Evolutionary conservation across 2,797 vertebrate genomes (phyloP).

Genomic region (Lophius americanus): DNA sequence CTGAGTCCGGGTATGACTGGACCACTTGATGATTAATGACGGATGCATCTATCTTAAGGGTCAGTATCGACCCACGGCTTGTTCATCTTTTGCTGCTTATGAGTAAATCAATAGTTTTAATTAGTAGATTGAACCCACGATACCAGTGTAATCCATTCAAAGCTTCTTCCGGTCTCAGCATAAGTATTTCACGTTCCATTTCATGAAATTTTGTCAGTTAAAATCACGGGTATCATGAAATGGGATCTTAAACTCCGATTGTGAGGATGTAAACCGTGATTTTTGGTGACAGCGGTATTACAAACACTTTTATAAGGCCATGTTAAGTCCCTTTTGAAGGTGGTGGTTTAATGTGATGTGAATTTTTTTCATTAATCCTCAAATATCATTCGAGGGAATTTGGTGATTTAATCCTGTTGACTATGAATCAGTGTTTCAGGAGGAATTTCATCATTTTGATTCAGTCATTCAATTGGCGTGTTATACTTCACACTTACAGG

Average conservation of each 20-base stretch:
- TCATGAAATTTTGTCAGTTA: constrained; percentile 24
- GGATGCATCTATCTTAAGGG: constrained; percentile 18
- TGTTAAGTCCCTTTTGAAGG: constrained; percentile 31
- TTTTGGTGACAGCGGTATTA: constrained; percentile 12
- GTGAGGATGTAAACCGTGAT: constrained; percentile 23
- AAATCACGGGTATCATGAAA: constrained; percentile 23
- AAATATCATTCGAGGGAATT: constrained; percentile 19
- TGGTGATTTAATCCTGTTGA: constrained; percentile 30
- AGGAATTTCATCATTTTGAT: constrained; percentile 30
- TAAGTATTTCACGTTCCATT: constrained; percentile 14
- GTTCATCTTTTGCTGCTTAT: constrained; percentile 33
- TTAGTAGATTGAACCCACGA: constrained; percentile 11
- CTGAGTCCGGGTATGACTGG: constrained; percentile 61
- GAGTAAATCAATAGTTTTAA: constrained; percentile 41
- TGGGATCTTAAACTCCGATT: constrained; percentile 20
- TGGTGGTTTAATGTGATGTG: constrained; percentile 9
- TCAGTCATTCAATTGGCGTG: constrained; percentile 45
- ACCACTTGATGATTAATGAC: constrained; percentile 47
- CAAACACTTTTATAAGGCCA: constrained; percentile 17
- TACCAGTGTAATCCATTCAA: constrained; percentile 5
- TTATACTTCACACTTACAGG: constrained; percentile 64
- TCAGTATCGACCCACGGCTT: constrained; percentile 15
- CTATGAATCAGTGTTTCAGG: constrained; percentile 60
- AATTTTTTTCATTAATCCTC: constrained; percentile 2
- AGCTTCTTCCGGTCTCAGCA: constrained; percentile 1